Conservation (phyloP, 2,797 vertebrate genomes). For the Tinamus major region DNA sequence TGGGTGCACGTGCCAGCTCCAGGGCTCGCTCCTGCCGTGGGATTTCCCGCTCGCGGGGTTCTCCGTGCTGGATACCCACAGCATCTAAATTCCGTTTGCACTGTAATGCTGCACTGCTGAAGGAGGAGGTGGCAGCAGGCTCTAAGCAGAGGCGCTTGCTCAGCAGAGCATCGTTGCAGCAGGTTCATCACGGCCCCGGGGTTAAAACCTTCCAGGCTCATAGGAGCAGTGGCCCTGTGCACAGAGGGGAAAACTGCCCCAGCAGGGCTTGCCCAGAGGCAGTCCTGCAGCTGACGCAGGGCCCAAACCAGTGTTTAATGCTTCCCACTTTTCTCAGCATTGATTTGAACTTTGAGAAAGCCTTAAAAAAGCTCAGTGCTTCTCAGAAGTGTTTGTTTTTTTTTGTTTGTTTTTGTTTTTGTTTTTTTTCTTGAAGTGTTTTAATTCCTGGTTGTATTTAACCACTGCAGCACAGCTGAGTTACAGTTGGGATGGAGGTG, state of each 20-base stretch:
- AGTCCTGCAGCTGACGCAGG: neutral
- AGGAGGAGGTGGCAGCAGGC: slow-evolving; percentile 36
- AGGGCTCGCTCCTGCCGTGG: too few relatives aligned
- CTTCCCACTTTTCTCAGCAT: neutral
- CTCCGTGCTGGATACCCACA: too few relatives aligned
- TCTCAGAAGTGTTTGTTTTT: neutral
- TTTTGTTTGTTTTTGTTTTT: too few relatives aligned
- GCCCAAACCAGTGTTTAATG: slow-evolving; percentile 11
- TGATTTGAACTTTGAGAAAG: slow-evolving; percentile 7
- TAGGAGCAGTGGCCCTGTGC: slow-evolving; percentile 17
- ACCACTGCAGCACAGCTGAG: neutral
- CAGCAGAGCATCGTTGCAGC: neutral
- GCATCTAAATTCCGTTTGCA: neutral
- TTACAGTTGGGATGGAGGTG: neutral
- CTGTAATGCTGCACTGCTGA: slow-evolving; percentile 27
- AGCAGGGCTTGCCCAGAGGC: neutral
- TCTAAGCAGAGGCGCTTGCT: neutral
- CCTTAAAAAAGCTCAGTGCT: neutral
- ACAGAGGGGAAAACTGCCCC: neutral
- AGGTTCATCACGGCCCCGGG: neutral
- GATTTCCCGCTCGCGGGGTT: too few relatives aligned
- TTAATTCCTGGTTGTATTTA: neutral
- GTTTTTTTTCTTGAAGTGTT: neutral
- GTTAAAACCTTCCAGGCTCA: neutral
- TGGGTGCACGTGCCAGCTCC: too few relatives aligned